Evolutionary conservation across 2,888 invertebrate species (phyloP).

Genomic region (Clunio marinus): DNA sequence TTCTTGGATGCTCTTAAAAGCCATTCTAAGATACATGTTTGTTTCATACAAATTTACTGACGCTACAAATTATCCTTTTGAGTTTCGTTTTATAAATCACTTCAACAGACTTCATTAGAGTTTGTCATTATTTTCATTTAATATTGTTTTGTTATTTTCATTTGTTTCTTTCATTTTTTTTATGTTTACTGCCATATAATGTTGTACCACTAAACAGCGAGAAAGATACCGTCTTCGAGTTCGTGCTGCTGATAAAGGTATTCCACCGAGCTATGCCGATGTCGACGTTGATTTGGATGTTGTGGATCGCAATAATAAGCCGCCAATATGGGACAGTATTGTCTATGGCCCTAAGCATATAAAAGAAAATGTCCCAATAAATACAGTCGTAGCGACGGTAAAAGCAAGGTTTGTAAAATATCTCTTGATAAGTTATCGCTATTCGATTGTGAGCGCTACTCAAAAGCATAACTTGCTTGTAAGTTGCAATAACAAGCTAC

Average conservation of each 20-base stretch:
- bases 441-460: slow-evolving; percentile 10
- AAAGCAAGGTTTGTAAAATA: slow-evolving; percentile 92
- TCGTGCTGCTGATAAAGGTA: slow-evolving; percentile 93
- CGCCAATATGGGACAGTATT: slow-evolving; percentile 91
- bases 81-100: not conserved
- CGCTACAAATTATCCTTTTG: not conserved
- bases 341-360: slow-evolving; percentile 97
- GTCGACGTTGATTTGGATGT: slow-evolving; percentile 98
- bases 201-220: slow-evolving; percentile 58
- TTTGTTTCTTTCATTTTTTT: slow-evolving; percentile 26
- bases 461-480: not conserved
- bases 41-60: not conserved
- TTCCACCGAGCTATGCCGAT: slow-evolving; percentile 85
- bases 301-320: slow-evolving; percentile 98
- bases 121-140: slow-evolving; percentile 25
- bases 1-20: slow-evolving; percentile 14
- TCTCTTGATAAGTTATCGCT: not conserved
- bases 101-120: slow-evolving; percentile 4
- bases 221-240: slow-evolving; percentile 95
- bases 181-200: slow-evolving; percentile 37
- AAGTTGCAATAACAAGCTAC: not conserved
- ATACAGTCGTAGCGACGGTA: slow-evolving; percentile 96
- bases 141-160: slow-evolving; percentile 31
- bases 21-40: not conserved
- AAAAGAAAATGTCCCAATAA: slow-evolving; percentile 98